A percentile compares a stretch with the other conserved stretches of the same genome.
Evolutionary conservation across 2,113 vertebrate genomes (phyloP).

Genomic region (Pituophis catenifer): DNA sequence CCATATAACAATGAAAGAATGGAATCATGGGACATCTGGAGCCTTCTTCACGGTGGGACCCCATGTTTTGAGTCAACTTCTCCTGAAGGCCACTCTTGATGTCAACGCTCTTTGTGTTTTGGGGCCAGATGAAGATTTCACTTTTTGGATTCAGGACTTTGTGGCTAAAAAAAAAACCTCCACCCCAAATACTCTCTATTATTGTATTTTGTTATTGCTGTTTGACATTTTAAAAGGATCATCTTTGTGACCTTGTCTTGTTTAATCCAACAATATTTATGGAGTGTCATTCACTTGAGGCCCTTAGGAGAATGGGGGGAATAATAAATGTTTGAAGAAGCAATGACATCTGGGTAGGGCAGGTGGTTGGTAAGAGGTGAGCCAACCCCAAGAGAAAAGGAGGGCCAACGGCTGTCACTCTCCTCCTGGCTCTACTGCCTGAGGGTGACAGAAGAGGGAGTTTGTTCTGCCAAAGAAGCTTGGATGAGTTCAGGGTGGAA

Average conservation of each 20-base stretch:
- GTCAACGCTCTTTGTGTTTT: neutral
- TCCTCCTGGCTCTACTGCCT: neutral
- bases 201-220: neutral
- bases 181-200: neutral
- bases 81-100: neutral
- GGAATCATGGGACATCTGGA: neutral
- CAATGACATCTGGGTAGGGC: neutral
- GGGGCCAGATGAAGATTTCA: neutral
- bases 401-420: neutral
- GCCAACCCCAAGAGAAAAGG: neutral
- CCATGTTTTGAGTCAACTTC: neutral
- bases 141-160: neutral
- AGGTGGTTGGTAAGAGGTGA: neutral
- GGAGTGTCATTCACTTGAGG: neutral
- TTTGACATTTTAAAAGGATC: neutral
- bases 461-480: neutral
- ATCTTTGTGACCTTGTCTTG: neutral
- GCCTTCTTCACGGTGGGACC: neutral
- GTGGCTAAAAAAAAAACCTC: neutral
- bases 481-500: neutral
- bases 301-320: neutral
- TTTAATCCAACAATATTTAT: neutral
- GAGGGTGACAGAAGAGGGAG: neutral
- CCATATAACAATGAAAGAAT: neutral
- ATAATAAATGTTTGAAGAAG: neutral